These are phyloP conservation scores for Elmis aenea DNA, from an alignment of 2,888 invertebrate species.

Conservation along the genomic window DNA sequence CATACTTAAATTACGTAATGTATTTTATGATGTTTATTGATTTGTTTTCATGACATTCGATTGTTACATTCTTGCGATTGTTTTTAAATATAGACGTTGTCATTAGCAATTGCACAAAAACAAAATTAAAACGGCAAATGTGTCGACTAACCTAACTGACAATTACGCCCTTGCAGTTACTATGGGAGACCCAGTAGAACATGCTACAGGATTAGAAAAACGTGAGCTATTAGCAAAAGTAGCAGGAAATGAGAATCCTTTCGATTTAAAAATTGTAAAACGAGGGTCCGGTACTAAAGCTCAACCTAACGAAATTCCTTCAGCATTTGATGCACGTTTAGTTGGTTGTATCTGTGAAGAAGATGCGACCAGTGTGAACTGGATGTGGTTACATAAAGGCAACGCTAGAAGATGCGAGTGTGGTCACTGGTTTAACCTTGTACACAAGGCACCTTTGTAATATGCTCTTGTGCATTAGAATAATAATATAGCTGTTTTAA, in stretches of 20 bases:
- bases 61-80: too few species aligned
- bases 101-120: too few species aligned
- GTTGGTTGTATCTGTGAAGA: constrained; percentile 97
- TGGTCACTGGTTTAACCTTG: constrained; percentile 94
- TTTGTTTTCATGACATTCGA: too few species aligned
- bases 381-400: constrained; percentile 94
- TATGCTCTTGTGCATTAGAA: constrained; percentile 18
- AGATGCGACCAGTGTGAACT: constrained; percentile 82
- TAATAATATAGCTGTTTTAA: constrained; percentile 34
- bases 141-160: too few species aligned
- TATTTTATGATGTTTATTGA: too few species aligned
- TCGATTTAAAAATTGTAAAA: constrained; percentile 77
- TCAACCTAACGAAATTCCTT: constrained; percentile 83
- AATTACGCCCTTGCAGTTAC: constrained; percentile 57
- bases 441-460: constrained; percentile 70
- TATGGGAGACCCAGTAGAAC: constrained; percentile 86
- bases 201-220: constrained; percentile 90
- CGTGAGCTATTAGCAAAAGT: constrained; percentile 80
- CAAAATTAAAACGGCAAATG: too few species aligned
- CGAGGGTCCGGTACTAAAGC: constrained; percentile 76
- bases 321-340: constrained; percentile 82
- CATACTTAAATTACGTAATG: too few species aligned
- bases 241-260: constrained; percentile 85
- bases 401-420: constrained; percentile 90
- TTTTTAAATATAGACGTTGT: too few species aligned